Base-by-base conservation (phyloP, 2,113 vertebrate species). In the Rhizomys pruinosus region DNA sequence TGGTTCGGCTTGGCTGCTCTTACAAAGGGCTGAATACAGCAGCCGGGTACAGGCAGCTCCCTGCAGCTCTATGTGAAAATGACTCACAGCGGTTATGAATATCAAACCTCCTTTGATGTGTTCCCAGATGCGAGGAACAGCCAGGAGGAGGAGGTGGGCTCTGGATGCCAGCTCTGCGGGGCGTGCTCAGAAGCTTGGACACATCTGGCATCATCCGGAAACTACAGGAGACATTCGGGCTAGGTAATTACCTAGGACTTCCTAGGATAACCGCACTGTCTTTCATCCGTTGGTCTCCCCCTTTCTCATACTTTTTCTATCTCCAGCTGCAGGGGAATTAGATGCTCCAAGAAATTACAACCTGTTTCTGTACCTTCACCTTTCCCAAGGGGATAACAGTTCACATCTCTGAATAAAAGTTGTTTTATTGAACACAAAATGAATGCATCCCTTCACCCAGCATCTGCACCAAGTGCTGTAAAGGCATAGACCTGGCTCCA, bases 101-200 rank as follows among this genome's bases (percentile, higher is more conserved):
- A 96, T 92, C 96, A 96, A 93, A 84, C 93, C 78, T 84, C 88
- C 88, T 97, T 97, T 97, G 96, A 96, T 96, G 94, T 96, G 89
- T 61, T 96, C 93, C 84, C 82, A 87, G 94, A 92, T 95, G 73
- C 13, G 90, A 95, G 71, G 78, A 93, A 19, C 84, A 72, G 90
- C 90, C 93, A 0, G 78, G 2, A 84, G 87, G 80, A 72, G 89
- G 79, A 93, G 92, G 59, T 68, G n/a, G 94, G 59, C 85, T 78
- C 78, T 84, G 82, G 78, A 76, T 52, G 89, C 74, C 69, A 27
- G 89, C 92, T 86, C 96, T 73, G 88, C 23, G 66, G 77, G 92
- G 78, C 7, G n/a, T 20, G 2, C 55, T 2, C 64, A 17, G 88
- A 89, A 74, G 84, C 90, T 78, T 77, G 90, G 84, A 32, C 78